Conservation (phyloP, 2,113 vertebrate genomes). For the Spea bombifrons region DNA sequence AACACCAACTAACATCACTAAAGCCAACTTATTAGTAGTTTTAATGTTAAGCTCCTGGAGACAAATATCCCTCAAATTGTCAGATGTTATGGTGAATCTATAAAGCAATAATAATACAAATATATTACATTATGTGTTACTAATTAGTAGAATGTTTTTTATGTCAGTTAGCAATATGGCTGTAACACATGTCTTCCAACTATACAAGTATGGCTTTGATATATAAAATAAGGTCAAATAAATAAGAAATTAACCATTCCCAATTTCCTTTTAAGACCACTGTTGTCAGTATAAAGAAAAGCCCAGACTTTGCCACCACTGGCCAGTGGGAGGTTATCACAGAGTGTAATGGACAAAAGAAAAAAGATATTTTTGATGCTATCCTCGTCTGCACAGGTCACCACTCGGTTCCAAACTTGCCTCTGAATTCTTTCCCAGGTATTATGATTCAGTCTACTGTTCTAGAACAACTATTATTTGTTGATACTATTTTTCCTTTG, state of each 20-base stretch:
- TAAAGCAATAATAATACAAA: too few species aligned
- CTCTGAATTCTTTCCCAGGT: slow-evolving; percentile 71
- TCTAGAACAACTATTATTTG: not conserved
- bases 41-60: too few species aligned
- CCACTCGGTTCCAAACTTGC: slow-evolving; percentile 59
- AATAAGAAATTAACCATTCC: not conserved
- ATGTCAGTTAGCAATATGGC: too few species aligned
- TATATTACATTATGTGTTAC: too few species aligned
- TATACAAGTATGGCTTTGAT: too few species aligned
- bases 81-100: too few species aligned
- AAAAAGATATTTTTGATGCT: slow-evolving; percentile 67
- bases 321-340: slow-evolving; percentile 73
- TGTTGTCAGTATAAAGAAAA: slow-evolving; percentile 62
- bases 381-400: slow-evolving; percentile 72
- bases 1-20: too few species aligned
- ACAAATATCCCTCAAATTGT: too few species aligned
- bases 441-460: not conserved
- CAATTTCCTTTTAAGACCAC: slow-evolving; percentile 52
- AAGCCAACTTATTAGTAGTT: too few species aligned
- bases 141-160: too few species aligned
- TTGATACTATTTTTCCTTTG: not conserved
- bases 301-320: slow-evolving; percentile 60
- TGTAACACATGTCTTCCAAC: too few species aligned
- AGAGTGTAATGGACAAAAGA: slow-evolving; percentile 54
- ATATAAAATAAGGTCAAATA: not conserved